Evolutionary conservation across 2,888 invertebrate species (phyloP).

Genomic region (Linnaemya vulpina): DNA sequence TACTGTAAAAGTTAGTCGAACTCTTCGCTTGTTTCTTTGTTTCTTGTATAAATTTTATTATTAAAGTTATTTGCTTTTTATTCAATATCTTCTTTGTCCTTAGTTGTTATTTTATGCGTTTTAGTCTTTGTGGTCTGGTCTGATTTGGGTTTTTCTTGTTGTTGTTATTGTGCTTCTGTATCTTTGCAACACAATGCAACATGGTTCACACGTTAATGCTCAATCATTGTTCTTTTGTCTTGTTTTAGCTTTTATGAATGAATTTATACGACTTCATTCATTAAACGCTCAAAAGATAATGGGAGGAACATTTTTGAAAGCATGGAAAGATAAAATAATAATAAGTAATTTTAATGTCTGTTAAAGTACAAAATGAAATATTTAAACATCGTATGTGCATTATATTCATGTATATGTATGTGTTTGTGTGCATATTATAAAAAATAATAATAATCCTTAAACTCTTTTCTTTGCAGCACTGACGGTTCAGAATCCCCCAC

Average conservation of each 20-base stretch:
- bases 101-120: conserved; percentile 24
- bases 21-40: background rate
- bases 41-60: conserved; percentile 8
- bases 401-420: too few species aligned
- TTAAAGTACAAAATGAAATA: background rate
- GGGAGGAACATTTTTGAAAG: conserved; percentile 13
- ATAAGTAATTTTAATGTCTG: conserved; percentile 1
- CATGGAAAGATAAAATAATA: background rate
- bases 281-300: conserved; percentile 27
- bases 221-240: conserved; percentile 33
- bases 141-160: conserved; percentile 10
- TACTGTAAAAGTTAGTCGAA: conserved; percentile 12
- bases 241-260: conserved; percentile 68
- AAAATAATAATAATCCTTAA: conserved; percentile 41
- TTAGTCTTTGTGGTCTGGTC: conserved; percentile 46
- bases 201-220: conserved; percentile 39
- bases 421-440: conserved; percentile 2
- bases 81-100: conserved; percentile 23
- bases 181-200: conserved; percentile 31
- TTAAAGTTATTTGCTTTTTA: background rate
- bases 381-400: too few species aligned
- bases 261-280: conserved; percentile 76
- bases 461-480: conserved; percentile 83
- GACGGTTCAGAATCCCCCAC: conserved; percentile 89
- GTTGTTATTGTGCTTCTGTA: background rate